Base-by-base conservation (phyloP, 2,113 vertebrate genomes). In the Salvelinus fontinalis region DNA sequence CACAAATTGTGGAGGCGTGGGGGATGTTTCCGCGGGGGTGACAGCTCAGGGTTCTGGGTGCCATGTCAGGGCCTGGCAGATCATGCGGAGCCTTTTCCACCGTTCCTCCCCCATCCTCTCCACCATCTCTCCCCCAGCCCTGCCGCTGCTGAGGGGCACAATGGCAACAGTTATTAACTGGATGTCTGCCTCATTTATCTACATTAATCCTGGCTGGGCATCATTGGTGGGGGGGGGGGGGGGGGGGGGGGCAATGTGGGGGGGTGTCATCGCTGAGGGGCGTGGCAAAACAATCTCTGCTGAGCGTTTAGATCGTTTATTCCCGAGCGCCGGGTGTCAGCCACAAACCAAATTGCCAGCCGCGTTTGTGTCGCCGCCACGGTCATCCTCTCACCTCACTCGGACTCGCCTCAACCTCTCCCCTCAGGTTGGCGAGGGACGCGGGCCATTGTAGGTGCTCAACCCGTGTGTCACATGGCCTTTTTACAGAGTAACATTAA, bases 81-180 rank as follows among this genome's bases (percentile, higher is more conserved):
- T 91, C 85, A 87, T 89, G 77, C 70, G 69, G 81, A 77, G 78
- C 70, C 31, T 54, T 54, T 54, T 54, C 13, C 51, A 54, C 16
- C 14, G 51, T 54, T 5, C 14, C 14, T 31, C 44, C 71, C 75
- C 20, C 59, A 75, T 49, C 77, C 62, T 13, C 60, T 22, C 8
- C 8, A 9, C 39, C 39, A 31, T 31, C 31, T 60, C 13, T 44
- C 27, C 70, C 20, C 57, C 70, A 31, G 82, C 80, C 60, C 72
- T 27, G 31, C 70, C 4, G n/a, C 81, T 57, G 88, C 92, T 82
- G 79, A 86, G 87, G 87, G 91, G 87, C 79, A 91, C 85, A 83
- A 85, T 89, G 88, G 89, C 89, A 92, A 89, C 85, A 87, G 86
- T 90, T 93, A 92, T 93, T 93, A 92, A 91, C 92, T 91, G 86